Percentiles rank a stretch among this genome's conserved stretches.
These are phyloP conservation scores for Ceuthmochares aereus DNA, from an alignment of 2,113 vertebrate genomes.

Conservation along the genomic window DNA sequence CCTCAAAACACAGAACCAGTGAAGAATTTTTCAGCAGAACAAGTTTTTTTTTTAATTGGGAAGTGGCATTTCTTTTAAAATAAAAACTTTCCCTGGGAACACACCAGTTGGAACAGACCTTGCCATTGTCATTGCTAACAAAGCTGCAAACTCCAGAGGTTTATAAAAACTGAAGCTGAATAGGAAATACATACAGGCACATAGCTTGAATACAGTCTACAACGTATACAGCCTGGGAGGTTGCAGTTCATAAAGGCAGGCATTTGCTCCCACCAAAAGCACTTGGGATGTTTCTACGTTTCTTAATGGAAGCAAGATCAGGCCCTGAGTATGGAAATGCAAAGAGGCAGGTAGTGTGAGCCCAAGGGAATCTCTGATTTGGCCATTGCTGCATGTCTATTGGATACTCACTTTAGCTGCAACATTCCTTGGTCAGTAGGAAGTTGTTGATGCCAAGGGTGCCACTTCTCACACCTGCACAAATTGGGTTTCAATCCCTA, in stretches of 20 bases:
- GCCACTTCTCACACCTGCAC: neutral
- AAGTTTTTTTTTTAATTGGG: neutral
- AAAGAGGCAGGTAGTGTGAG: neutral
- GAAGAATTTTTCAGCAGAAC: neutral
- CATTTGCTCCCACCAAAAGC: slow-evolving; percentile 24
- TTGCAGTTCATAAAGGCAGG: neutral
- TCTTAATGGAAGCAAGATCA: slow-evolving; percentile 49
- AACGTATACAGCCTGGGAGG: neutral
- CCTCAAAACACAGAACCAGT: neutral
- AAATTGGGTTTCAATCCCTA: neutral
- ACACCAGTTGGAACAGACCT: neutral
- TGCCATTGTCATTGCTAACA: slow-evolving; percentile 5
- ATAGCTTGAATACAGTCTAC: neutral
- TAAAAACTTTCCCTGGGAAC: slow-evolving; percentile 1
- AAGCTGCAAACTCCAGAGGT: slow-evolving; percentile 31
- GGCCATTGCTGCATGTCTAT: neutral
- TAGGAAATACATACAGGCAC: slow-evolving; percentile 26
- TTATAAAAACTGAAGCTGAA: slow-evolving; percentile 16
- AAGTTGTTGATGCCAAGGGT: neutral
- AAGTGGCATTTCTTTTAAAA: neutral
- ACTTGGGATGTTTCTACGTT: slow-evolving; percentile 45
- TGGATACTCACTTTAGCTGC: neutral
- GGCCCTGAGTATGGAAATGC: neutral
- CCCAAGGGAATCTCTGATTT: neutral
- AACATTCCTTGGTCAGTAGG: neutral